Conservation (phyloP, 2,888 invertebrate species). For the Agapetus fuscipes region DNA sequence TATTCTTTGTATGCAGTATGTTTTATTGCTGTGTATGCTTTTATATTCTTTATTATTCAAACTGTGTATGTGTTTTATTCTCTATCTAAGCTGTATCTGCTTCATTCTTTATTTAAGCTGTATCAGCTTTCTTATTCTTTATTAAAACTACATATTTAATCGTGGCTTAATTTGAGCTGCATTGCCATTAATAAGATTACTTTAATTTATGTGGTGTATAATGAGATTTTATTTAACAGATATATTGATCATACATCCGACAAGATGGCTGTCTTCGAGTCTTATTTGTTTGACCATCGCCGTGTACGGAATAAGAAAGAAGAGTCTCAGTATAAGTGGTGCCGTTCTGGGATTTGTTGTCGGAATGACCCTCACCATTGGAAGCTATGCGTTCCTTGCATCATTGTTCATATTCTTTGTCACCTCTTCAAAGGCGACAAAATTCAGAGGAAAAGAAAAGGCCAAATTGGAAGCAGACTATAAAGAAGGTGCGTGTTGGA, state of each 20-base stretch:
- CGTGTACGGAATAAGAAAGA: constrained; percentile 56
- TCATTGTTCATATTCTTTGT: constrained; percentile 70
- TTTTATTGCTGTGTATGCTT: too few species aligned
- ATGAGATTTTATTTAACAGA: constrained; percentile 39
- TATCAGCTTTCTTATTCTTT: constrained; percentile 9
- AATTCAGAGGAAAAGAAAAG: constrained; percentile 57
- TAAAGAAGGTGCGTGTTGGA: constrained; percentile 55
- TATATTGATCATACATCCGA: constrained; percentile 49
- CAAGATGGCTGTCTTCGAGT: constrained; percentile 55
- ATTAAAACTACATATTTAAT: constrained; percentile 9
- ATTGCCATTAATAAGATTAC: too few species aligned
- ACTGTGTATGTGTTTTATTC: background rate
- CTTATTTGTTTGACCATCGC: constrained; percentile 56
- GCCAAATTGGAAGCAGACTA: constrained; percentile 64
- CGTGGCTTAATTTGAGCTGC: too few species aligned
- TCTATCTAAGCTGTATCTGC: background rate
- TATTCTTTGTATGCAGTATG: too few species aligned
- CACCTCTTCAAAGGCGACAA: constrained; percentile 72
- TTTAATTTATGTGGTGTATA: constrained; percentile 21
- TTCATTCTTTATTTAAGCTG: background rate
- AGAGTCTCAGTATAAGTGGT: constrained; percentile 60
- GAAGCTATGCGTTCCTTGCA: constrained; percentile 66
- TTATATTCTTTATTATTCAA: constrained; percentile 5
- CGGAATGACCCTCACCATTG: constrained; percentile 67
- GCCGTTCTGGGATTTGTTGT: constrained; percentile 60